Percentiles rank a stretch among this genome's conserved stretches.
Conservation (phyloP, 2,888 invertebrate species). For the Andrena fulva region DNA sequence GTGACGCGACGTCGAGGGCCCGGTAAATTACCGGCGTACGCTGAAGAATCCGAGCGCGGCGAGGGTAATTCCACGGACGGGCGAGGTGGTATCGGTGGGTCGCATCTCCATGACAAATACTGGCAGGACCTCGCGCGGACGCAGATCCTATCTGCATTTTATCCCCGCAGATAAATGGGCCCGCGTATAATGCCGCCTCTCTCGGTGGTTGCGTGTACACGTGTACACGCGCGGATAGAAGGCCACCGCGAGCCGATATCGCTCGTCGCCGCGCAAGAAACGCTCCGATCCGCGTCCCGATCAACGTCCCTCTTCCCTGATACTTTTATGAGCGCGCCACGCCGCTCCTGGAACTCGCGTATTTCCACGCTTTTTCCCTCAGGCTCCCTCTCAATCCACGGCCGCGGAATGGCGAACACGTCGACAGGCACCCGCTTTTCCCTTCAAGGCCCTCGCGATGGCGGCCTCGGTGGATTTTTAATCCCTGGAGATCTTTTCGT, state of each 20-base stretch:
- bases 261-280: conserved; percentile 40
- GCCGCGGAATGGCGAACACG: conserved; percentile 27
- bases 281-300: conserved; percentile 30
- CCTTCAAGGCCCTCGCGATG: conserved; percentile 5
- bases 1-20: conserved; percentile 67
- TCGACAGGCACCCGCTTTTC: conserved; percentile 4
- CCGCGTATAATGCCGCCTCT: conserved; percentile 78
- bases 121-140: conserved; percentile 83
- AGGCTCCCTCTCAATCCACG: not conserved
- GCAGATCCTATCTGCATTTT: conserved; percentile 81
- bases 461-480: not conserved
- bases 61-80: conserved; percentile 74
- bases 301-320: not conserved
- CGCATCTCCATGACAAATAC: conserved; percentile 84
- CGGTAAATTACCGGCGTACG: conserved; percentile 79
- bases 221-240: conserved; percentile 52
- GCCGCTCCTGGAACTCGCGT: conserved; percentile 28
- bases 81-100: conserved; percentile 78
- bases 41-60: conserved; percentile 77
- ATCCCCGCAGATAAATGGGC: conserved; percentile 81
- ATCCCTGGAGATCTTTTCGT: not conserved
- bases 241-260: conserved; percentile 61
- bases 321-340: conserved; percentile 34
- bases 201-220: conserved; percentile 59
- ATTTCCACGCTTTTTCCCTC: conserved; percentile 47